A percentile compares a stretch with the other conserved stretches of the same genome.
phyloP scores from a whole-genome alignment of 2,888 invertebrate species.

The Argyra leucocephala region DNA sequence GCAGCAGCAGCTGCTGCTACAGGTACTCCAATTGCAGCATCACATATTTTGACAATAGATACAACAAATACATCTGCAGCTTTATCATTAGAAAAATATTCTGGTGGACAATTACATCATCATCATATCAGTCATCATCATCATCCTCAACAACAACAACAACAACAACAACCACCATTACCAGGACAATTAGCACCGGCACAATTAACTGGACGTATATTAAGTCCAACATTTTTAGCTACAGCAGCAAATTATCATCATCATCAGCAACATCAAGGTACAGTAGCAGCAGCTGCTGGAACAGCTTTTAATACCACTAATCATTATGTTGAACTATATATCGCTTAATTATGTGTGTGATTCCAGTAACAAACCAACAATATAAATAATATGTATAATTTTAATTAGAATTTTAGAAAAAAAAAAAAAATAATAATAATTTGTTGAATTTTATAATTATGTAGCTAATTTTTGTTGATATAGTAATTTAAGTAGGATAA shows the following conservation, averaged over 20 bases:
- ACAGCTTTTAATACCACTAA: slow-evolving; percentile 14
- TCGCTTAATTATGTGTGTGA: slow-evolving; percentile 13
- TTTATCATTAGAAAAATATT: neutral
- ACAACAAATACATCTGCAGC: slow-evolving; percentile 17
- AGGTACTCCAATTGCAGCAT: slow-evolving; percentile 16
- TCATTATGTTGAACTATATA: slow-evolving; percentile 22
- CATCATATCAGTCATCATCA: slow-evolving; percentile 8
- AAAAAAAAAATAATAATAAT: neutral
- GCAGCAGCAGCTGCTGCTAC: slow-evolving; percentile 8
- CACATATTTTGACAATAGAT: slow-evolving; percentile 22
- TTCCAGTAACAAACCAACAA: too few relatives aligned
- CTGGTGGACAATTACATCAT: neutral
- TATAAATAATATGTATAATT: too few relatives aligned
- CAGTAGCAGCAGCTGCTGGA: slow-evolving; percentile 18
- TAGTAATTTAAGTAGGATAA: neutral
- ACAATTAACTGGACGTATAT: slow-evolving; percentile 4
- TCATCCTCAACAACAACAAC: neutral
- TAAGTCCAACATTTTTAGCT: slow-evolving; percentile 13
- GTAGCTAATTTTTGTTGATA: slow-evolving; percentile 3
- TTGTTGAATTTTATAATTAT: neutral
- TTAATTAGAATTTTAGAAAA: too few relatives aligned
- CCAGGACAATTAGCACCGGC: slow-evolving; percentile 14
- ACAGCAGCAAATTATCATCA: slow-evolving; percentile 9
- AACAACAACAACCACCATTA: too few relatives aligned
- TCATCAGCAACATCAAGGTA: neutral